Base-by-base conservation (phyloP, 2,888 invertebrate species). In the Rhorus exstirpatorius region DNA sequence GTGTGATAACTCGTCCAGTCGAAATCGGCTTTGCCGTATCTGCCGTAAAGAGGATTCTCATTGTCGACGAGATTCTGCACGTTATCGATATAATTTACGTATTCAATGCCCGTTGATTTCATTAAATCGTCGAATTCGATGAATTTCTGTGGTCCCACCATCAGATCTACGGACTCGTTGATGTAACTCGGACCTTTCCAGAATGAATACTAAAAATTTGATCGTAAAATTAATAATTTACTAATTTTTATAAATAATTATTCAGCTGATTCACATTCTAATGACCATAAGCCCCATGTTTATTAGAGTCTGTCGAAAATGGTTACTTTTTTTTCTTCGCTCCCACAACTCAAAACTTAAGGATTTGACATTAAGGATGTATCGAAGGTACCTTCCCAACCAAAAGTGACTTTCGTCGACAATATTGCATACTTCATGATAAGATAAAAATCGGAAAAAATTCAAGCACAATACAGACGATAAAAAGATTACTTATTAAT, bases 1-100 rank as follows among this genome's bases (percentile, higher is more conserved):
- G 91, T 92, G 86, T 96, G 94, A 87, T 96, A 97, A 38, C 92
- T 93, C 0, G 92, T 94, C 95, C 96, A 96, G 1, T 93, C 93
- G 74, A 95, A 95, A 0, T 85, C 89, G 0, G 24, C 24, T 35
- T 63, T 68, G 10, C 71, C 90, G 78, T 87, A 87, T 35, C 90
- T 88, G 60, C 87, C 49, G n/a, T 31, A 38, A 4, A 19, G 41
- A 0, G 86, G 86, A 74, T 88, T 88, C 72, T 92, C 90, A 0
- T 78, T 63, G 21, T 91, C 87, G 26, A 91, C 88, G 21, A 90
- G 88, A 93, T 93, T 90, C 92, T 96, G 96, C 0, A 96, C 95
- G 91, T 96, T 93, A 0, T 94, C 90, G 70, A 96, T 94, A 63
- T 94, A 91, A 0, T 94, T 86, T 79, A 93, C 89, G 24, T 90